Evolutionary conservation across 2,113 vertebrate genomes (phyloP), one percentile per base, ranked within the genome.

Genomic region (Oncorhynchus mykiss): DNA sequence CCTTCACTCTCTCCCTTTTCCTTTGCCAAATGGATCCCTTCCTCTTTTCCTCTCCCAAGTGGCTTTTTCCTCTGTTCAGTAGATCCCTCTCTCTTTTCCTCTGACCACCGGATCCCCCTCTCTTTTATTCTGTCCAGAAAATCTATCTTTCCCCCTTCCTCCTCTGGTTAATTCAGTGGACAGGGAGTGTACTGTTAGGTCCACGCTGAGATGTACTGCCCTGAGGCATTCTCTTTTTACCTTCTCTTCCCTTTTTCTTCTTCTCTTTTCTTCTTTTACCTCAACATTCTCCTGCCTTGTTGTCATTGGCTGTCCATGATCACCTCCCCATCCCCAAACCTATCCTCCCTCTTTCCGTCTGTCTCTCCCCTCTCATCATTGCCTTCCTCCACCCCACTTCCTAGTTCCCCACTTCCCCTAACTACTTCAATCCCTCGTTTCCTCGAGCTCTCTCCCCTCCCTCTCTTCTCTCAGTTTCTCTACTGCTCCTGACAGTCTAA

Each of bases 231-330:
- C 29, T 71, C 16, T 29, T 60, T 25, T 18, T 54, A 70, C 5
- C 18, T 16, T 18, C 54, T 18, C 14, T 57, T 18, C 39, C 34
- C 34, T 9, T 51, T 51, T 51, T 4, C 49, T 51, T 14, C 11
- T 51, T 13, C 14, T 51, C 3, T 51, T 51, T 51, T 75, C 70
- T 72, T 69, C 80, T 14, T 73, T 79, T 79, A 72, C 78, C 78
- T 83, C 66, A 82, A 65, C 39, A 71, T 73, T 13, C 78, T 84
- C 59, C 82, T 87, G 87, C 84, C 86, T 86, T 81, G 25, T 76
- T 83, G 86, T 83, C 87, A 92, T 92, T 93, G 92, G 92, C 85
- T 91, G 73, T 67, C 49, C 62, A 79, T 22, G 68, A 84, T 87
- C 78, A 84, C 88, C 91, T 81, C 85, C 87, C 87, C 82, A 75